Evolutionary conservation across 2,888 invertebrate species (phyloP).

Genomic region (Bugula neritina): DNA sequence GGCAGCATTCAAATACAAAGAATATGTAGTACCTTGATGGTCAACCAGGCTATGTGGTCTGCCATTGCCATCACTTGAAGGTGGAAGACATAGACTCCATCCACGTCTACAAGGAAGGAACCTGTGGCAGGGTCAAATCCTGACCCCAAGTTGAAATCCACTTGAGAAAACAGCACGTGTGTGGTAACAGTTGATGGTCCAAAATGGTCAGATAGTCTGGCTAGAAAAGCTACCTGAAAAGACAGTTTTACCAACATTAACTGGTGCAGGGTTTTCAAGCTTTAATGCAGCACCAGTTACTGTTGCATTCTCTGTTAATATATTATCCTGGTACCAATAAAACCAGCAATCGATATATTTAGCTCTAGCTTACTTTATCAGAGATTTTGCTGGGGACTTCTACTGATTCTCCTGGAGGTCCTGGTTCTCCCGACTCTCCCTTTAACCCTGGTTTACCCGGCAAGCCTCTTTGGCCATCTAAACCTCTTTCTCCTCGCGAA

Average conservation of each 20-base stretch:
- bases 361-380: not conserved
- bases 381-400: not conserved
- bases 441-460: not conserved
- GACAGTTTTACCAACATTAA: too few species aligned
- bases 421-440: slow-evolving; percentile 5
- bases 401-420: not conserved
- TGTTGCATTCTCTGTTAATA: too few species aligned
- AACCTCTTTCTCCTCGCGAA: not conserved
- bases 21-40: slow-evolving; percentile 1
- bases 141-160: not conserved
- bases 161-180: slow-evolving; percentile 5
- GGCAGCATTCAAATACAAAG: too few species aligned
- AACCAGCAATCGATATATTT: too few species aligned
- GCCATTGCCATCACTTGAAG: slow-evolving; percentile 22
- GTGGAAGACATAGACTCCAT: slow-evolving; percentile 22
- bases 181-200: slow-evolving; percentile 8
- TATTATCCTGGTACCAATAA: too few species aligned
- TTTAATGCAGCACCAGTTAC: too few species aligned
- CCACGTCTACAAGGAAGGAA: not conserved
- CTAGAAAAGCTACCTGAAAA: slow-evolving; percentile 6
- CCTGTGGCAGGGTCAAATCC: slow-evolving; percentile 4
- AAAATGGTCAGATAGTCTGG: slow-evolving; percentile 9
- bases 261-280: too few species aligned
- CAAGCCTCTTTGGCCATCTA: not conserved
- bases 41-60: slow-evolving; percentile 14